These are phyloP conservation scores for Apodemus sylvaticus DNA, from an alignment of 2,113 vertebrate species.

Conservation along the genomic window DNA sequence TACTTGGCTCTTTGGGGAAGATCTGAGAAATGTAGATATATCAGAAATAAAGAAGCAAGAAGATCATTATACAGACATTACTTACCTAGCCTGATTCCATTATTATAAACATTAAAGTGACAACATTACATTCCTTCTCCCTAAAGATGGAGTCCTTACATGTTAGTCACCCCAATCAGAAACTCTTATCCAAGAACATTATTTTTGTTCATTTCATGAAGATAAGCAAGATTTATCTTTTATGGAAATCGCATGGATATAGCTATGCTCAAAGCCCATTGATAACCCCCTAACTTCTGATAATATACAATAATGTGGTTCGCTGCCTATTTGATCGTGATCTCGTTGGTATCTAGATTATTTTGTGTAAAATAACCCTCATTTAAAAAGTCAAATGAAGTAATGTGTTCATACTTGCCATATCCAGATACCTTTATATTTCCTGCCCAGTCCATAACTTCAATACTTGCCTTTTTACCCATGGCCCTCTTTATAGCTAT, in stretches of 20 bases:
- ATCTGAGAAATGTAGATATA: constrained; percentile 39
- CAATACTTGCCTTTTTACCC: neutral
- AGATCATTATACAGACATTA: neutral
- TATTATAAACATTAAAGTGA: constrained; percentile 42
- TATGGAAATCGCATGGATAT: neutral
- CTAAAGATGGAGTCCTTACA: constrained; percentile 32
- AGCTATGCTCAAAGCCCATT: neutral
- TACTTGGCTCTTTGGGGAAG: constrained; percentile 25
- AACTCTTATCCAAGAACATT: constrained; percentile 26
- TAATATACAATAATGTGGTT: neutral
- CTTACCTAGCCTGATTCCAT: constrained; percentile 5
- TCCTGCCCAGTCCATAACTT: neutral
- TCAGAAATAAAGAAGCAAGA: constrained; percentile 57
- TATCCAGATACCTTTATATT: neutral
- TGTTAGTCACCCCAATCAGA: constrained; percentile 60
- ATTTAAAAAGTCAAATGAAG: neutral
- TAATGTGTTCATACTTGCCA: neutral
- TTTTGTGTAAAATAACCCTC: neutral
- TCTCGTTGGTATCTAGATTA: neutral
- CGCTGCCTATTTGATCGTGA: neutral
- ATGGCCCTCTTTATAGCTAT: no score
- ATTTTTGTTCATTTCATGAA: constrained; percentile 50
- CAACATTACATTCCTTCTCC: constrained; percentile 49
- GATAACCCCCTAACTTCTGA: neutral
- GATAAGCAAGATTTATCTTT: neutral